Evolutionary conservation across 2,888 invertebrate species (phyloP), one percentile per base, ranked within the genome.

Genomic region (Xestia ashworthii): DNA sequence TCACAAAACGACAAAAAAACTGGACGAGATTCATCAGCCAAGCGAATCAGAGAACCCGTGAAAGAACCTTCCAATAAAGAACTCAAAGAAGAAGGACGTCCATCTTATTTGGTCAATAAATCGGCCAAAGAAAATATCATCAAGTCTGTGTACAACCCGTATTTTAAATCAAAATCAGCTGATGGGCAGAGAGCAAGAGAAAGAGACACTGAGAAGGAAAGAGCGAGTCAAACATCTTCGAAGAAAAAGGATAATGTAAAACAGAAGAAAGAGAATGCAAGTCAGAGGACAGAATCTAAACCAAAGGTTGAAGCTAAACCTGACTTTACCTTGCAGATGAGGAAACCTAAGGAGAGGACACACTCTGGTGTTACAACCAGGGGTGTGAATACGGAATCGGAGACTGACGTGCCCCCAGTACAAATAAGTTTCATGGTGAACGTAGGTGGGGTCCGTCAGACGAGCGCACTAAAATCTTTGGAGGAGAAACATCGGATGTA

Each of bases 401-500:
- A 82, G 66, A 71, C 78, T 50, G 88, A 86, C 0, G 76, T 90
- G 14, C 90, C 94, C 44, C 95, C 96, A 19, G 92, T 96, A 4
- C 95, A 95, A 65, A 95, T 96, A 72, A 95, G 93, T 85, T 95
- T 96, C 76, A 89, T 94, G 83, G 94, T 96, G 0, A 95, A 95
- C 82, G 91, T 96, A 1, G 94, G 93, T 11, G 93, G 93, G 25
- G 71, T 92, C 1, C 90, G 94, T 32, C 94, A 95, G 3, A 94
- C 96, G 0, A 95, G 90, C 76, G 92, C 95, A 25, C 84, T 96
- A 25, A 92, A 87, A 80, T 91, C 85, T n/a, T 88, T 96, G 38
- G 96, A 96, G 84, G 95, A 95, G 79, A 96, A 96, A 87, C 96
- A 96, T 83, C 90, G 92, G 41, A 93, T 95, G 91, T 96, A 95